Base-by-base conservation (phyloP, 2,797 vertebrate genomes). In the Eospalax fontanierii region DNA sequence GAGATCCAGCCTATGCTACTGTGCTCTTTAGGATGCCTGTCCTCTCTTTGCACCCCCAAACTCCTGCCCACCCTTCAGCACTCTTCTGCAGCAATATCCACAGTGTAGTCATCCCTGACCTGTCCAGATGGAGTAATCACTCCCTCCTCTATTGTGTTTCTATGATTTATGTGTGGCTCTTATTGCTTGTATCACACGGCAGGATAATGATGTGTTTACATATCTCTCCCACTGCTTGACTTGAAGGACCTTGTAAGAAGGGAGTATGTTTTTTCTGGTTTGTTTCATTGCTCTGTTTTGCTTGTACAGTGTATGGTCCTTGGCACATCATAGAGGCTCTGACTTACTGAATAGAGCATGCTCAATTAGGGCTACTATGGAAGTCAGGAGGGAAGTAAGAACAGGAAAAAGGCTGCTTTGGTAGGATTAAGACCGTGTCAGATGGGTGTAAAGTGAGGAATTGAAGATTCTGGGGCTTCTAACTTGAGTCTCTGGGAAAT, bases 211-310 rank as follows among this genome's bases (percentile, higher is more conserved):
- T 35, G 50, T 86, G 46, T 97, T 96, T 95, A 86, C 28, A 6
- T 16, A 30, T 40, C 74, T 95, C 65, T 91, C 57, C 65, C n/a
- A 71, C 65, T 76, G 12, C 71, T 89, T 89, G 76, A 93, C 66
- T 33, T 61, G 70, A 80, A 93, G 46, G 79, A 68, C 38, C 59
- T 93, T 35, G 61, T 80, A 43, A 68, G 61, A 43, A 83, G 65
- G 78, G 9, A 10, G 33, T 71, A 9, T 87, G 8, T 50, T 46
- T 82, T 83, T 66, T 35, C 38, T 59, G 4, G 65, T 57, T 63
- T 93, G 50, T 85, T 91, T 46, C 76, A 9, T 79, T 92, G 33
- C 68, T 88, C 28, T 93, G 33, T 54, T 93, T 91, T 94, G 30
- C 59, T 38, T 89, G 82, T 35, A n/a, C 18, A 76, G 40, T 59